A percentile compares a stretch with the other conserved stretches of the same genome.
Conservation (phyloP, 2,797 vertebrate species). For the Hephaestus fuliginosus region DNA sequence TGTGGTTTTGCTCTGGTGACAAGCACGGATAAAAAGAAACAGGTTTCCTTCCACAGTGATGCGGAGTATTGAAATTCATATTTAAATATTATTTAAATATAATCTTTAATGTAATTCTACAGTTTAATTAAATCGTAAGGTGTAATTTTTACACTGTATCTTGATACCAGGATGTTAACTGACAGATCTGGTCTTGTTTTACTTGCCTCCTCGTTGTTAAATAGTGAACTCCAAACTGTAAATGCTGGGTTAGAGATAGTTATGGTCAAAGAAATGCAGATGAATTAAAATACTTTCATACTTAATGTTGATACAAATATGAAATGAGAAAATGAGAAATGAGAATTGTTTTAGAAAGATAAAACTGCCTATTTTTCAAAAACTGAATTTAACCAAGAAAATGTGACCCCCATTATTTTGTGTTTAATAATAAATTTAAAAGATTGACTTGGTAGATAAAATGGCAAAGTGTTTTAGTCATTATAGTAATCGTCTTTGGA, state of each 20-base stretch:
- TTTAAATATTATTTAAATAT: neutral
- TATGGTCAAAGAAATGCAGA: neutral
- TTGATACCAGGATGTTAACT: neutral
- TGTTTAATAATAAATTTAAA: neutral
- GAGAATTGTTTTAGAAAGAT: too few relatives aligned
- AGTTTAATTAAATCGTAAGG: neutral
- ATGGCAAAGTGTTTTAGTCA: neutral
- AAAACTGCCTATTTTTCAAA: neutral
- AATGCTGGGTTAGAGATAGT: neutral
- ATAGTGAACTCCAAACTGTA: neutral
- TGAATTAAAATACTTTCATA: neutral
- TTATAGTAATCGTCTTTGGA: neutral
- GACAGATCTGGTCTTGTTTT: neutral
- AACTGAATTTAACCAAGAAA: neutral
- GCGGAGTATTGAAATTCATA: neutral
- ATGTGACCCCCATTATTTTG: neutral
- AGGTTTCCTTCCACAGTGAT: neutral
- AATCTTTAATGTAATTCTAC: neutral
- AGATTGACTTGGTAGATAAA: neutral
- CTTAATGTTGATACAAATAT: neutral
- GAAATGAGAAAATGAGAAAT: too few relatives aligned
- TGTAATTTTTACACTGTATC: neutral
- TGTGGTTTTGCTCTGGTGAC: neutral
- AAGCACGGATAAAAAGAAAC: slow-evolving; percentile 1
- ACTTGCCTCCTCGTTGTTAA: neutral